Conservation (phyloP, 2,888 invertebrate genomes). For the Tigriopus californicus region DNA sequence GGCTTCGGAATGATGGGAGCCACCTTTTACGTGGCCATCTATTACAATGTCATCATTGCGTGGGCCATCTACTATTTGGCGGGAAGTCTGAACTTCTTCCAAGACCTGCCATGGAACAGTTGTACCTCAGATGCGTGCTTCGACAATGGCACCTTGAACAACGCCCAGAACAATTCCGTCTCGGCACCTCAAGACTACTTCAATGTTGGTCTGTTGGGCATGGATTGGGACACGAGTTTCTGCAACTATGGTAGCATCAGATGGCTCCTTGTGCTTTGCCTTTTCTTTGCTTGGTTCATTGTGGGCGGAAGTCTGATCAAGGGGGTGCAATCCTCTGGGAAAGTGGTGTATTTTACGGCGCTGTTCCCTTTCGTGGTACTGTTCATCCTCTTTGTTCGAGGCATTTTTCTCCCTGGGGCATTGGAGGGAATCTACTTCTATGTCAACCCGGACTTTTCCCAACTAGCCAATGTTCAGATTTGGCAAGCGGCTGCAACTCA, state of each 20-base stretch:
- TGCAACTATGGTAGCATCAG: slow-evolving; percentile 36
- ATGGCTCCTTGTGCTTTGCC: slow-evolving; percentile 48
- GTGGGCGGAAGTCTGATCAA: slow-evolving; percentile 57
- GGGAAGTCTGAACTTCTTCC: slow-evolving; percentile 15
- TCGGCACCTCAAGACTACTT: slow-evolving; percentile 14
- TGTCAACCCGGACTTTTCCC: slow-evolving; percentile 53
- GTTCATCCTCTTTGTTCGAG: slow-evolving; percentile 53
- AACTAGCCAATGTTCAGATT: slow-evolving; percentile 40
- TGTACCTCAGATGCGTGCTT: not conserved
- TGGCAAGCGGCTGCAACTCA: slow-evolving; percentile 8
- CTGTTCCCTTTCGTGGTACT: slow-evolving; percentile 56
- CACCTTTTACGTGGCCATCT: slow-evolving; percentile 52
- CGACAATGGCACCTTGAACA: not conserved
- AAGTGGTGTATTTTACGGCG: slow-evolving; percentile 54
- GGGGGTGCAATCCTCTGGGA: slow-evolving; percentile 59
- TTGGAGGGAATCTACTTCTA: slow-evolving; percentile 56
- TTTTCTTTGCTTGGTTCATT: slow-evolving; percentile 56
- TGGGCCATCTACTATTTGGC: slow-evolving; percentile 58
- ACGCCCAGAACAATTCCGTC: not conserved
- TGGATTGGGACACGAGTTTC: not conserved
- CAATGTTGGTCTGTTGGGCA: not conserved
- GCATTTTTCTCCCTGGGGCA: slow-evolving; percentile 54
- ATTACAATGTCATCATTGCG: slow-evolving; percentile 54
- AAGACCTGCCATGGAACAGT: not conserved
- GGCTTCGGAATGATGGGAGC: slow-evolving; percentile 57